Conservation (phyloP, 2,797 vertebrate species). For the Bucorvus abyssinicus region DNA sequence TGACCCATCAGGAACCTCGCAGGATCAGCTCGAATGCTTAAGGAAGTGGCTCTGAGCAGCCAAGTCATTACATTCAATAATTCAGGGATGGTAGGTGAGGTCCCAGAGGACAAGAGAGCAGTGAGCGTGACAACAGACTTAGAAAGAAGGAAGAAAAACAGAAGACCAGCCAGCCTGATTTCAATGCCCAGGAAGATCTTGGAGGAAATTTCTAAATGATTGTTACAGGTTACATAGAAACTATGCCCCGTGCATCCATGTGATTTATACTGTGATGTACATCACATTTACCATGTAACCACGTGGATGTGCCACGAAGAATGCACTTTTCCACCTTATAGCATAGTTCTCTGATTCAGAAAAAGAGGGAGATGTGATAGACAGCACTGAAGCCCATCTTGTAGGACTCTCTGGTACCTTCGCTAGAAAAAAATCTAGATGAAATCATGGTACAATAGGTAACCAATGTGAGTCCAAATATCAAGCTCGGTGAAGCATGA, state of each 20-base stretch:
- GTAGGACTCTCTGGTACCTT: neutral
- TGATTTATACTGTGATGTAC: neutral
- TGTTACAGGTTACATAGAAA: neutral
- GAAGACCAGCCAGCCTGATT: neutral
- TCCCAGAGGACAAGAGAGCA: neutral
- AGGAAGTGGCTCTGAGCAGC: neutral
- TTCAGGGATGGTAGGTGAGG: neutral
- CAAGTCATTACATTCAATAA: neutral
- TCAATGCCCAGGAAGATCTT: neutral
- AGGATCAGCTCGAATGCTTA: neutral
- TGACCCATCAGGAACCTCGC: neutral
- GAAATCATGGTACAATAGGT: neutral
- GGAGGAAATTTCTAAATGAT: neutral
- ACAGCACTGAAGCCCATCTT: neutral
- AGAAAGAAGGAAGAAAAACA: neutral
- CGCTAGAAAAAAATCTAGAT: neutral
- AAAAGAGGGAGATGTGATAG: neutral
- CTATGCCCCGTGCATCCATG: fast-evolving
- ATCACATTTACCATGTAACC: neutral
- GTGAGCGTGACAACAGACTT: neutral
- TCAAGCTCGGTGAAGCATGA: neutral
- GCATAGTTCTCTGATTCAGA: neutral
- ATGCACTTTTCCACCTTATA: neutral
- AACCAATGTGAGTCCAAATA: neutral
- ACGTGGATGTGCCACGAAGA: neutral